Conservation (phyloP, 2,113 vertebrate species). For the Dunckerocampus dactyliophorus region DNA sequence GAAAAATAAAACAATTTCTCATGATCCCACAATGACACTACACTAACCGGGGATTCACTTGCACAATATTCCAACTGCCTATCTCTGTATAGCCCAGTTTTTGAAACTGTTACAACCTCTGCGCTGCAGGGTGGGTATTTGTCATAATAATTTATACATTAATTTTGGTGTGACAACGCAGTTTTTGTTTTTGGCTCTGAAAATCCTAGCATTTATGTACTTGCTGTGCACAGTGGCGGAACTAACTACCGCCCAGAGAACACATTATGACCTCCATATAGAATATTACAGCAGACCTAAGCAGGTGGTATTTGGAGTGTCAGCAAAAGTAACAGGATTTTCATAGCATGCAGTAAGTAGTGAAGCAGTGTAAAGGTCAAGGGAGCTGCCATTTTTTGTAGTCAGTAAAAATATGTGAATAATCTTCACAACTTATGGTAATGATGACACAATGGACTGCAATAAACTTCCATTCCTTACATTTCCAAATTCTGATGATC, state of each 20-base stretch:
- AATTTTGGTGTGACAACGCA: conserved; percentile 10
- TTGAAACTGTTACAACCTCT: not conserved
- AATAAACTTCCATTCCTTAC: not conserved
- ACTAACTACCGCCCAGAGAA: conserved; percentile 17
- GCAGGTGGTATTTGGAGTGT: conserved; percentile 21
- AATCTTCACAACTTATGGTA: not conserved
- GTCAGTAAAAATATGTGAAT: not conserved
- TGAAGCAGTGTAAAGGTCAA: conserved; percentile 6
- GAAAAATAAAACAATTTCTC: no score
- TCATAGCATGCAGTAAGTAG: not conserved
- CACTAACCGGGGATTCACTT: no score
- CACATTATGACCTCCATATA: conserved; percentile 16
- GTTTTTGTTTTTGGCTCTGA: conserved; percentile 5
- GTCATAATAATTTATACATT: not conserved
- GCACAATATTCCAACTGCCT: not conserved
- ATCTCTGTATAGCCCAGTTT: not conserved
- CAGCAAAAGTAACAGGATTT: conserved; percentile 16
- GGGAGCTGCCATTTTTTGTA: not conserved
- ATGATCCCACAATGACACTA: no score
- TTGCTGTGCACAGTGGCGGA: conserved; percentile 4
- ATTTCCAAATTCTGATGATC: not conserved
- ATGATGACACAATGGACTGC: not conserved
- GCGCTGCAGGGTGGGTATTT: not conserved
- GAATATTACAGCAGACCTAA: conserved; percentile 20
- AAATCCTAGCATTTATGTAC: conserved; percentile 11